Conservation (phyloP, 2,888 invertebrate species). For the Drepanosiphum platanoidis region DNA sequence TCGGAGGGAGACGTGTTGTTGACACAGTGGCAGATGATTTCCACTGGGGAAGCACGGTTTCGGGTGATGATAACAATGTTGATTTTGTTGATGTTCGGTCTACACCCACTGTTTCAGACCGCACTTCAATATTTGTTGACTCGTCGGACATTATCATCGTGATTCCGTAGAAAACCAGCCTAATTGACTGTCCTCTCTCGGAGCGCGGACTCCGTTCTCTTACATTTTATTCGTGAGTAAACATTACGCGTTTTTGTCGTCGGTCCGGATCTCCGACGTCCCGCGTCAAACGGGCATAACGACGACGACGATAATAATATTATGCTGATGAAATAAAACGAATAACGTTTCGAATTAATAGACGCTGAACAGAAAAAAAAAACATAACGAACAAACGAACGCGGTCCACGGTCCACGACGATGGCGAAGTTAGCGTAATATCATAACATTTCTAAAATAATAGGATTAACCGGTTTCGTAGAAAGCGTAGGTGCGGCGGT, state of each 20-base stretch:
- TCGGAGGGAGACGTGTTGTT: background rate
- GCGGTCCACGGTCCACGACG: no score
- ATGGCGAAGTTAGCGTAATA: background rate
- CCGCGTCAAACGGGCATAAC: background rate
- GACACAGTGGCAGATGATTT: conserved; percentile 37
- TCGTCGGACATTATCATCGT: conserved; percentile 44
- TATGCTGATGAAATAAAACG: no score
- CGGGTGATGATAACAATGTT: conserved; percentile 51
- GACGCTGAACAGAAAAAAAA: no score
- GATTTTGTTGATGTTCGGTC: conserved; percentile 40
- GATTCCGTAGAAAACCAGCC: conserved; percentile 11
- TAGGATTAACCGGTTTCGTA: conserved; percentile 49
- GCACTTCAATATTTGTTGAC: conserved; percentile 51
- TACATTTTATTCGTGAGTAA: conserved; percentile 31
- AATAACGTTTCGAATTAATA: conserved; percentile 28
- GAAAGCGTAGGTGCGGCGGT: conserved; percentile 52
- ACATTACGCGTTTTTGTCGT: conserved; percentile 31
- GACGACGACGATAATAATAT: no score
- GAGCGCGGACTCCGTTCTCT: background rate
- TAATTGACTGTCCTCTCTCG: conserved; percentile 45
- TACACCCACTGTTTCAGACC: conserved; percentile 38
- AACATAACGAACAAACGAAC: conserved; percentile 48
- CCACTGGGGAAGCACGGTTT: conserved; percentile 41
- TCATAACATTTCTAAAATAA: conserved; percentile 48
- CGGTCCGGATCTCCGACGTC: conserved; percentile 11